Base-by-base conservation (phyloP, 2,113 vertebrate species). In the Columba janthina region DNA sequence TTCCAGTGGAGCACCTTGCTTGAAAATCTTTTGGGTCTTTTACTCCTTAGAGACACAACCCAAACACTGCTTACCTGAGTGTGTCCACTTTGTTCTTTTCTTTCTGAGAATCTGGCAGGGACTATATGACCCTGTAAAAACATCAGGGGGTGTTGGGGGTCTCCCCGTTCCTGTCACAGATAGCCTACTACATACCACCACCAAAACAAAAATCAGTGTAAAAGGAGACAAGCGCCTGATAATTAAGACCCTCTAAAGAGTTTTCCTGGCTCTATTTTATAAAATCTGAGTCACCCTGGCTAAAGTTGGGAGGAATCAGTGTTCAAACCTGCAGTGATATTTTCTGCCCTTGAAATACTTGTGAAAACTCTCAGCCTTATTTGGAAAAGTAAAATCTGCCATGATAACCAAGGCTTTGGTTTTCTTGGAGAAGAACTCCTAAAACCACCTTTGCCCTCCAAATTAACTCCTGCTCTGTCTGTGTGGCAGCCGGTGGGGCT, bases 191-290 rank as follows among this genome's bases (percentile, higher is more conserved):
- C 56, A 91, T 85, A 95, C 73, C 75, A 94, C 12, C 1, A 26
- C 46, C 46, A 21, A n/a, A 36, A 32, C 85, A 61, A 50, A 72
- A 83, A 94, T 78, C 67, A 89, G 58, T 62, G 56, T 78, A 72
- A 93, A 97, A 53, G 78, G 51, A 56, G 82, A 95, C 0, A n/a
- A 85, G 4, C 10, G 4, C 31, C 79, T 91, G 17, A 11, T n/a
- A 82, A 75, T 61, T 38, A 79, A 70, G n/a, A 38, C 11, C 12
- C 16, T 19, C 88, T 58, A 85, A 97, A 92, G 62, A 84, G 69
- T 84, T 97, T 95, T 95, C 58, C 94, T 94, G 91, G 83, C 40
- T 74, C 78, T 92, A 64, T 96, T 96, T 91, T 74, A 76, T 18
- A 81, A 89, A 89, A 62, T 79, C 72, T 65, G 91, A 95, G 69